Base-by-base conservation (phyloP, 2,888 invertebrate genomes). In the Galerucella calmariensis region DNA sequence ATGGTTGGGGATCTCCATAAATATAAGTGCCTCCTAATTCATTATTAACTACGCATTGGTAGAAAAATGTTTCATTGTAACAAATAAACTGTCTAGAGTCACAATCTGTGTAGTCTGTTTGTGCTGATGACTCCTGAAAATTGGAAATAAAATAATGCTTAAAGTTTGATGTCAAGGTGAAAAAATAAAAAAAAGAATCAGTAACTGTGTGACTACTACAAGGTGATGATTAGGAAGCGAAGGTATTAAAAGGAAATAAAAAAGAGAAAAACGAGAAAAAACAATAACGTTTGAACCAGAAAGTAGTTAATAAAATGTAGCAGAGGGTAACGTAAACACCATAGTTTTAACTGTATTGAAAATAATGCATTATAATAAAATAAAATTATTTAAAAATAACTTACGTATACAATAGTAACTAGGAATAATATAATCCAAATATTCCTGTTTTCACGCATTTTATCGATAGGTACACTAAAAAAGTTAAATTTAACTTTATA, bases 1-100 rank as follows among this genome's bases (percentile, higher is more conserved):
- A 78, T 48, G 70, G 35, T 65, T 77, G 78, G 12, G 76, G 75
- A 24, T 24, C 24, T 51, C 78, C 78, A 24, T 70, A 75, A 46
- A 75, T 70, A 20, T 53, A 63, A 14, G 53, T 70, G 14, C 70
- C 58, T 48, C 44, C 53, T 24, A 11, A 12, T 2, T 35, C 35
- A 6, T 44, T 46, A 16, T 53, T 53, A 9, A 44, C 20, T 12
- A 77, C 77, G 48, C 76, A 77, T 63, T 77, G 76, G 24, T 70
- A 77, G 69, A 77, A 77, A 35, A 51, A 63, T 27, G 72, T 74
- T 12, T 56, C 46, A 51, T 74, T 69, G n/a, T 67, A 61, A 46
- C 76, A 77, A 24, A 74, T 66, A 20, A 77, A 77, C 20, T 67
- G 69, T 58, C 66, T 74, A 12, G 35, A 41, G 0, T 65, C 46